phyloP scores from a whole-genome alignment of 1,140 invertebrate genomes.

The Arctopsyche grandis region DNA sequence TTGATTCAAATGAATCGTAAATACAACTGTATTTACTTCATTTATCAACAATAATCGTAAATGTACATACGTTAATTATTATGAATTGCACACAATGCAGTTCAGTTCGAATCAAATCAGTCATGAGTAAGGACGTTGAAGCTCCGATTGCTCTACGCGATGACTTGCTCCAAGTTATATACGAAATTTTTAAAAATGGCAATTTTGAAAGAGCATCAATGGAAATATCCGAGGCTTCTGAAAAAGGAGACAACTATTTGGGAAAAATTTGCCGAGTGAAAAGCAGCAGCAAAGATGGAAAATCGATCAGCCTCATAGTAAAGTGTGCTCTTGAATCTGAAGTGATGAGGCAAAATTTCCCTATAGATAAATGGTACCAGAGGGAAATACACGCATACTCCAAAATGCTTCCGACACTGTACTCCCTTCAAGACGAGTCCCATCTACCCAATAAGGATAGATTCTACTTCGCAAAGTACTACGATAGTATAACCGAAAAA shows the following conservation, averaged over 20 bases:
- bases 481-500: constrained; percentile 43
- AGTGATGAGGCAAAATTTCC: neutral
- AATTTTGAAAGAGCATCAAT: neutral
- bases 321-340: neutral
- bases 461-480: constrained; percentile 55
- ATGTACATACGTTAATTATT: no score
- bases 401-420: constrained; percentile 1
- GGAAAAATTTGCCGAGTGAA: neutral
- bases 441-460: neutral
- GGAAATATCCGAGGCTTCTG: neutral
- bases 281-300: neutral
- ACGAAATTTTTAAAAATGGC: neutral
- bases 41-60: no score
- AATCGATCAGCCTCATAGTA: neutral
- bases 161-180: no score
- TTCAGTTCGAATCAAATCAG: no score
- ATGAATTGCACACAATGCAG: no score
- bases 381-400: constrained; percentile 31
- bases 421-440: neutral
- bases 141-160: no score
- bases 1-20: no score
- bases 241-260: constrained; percentile 7
- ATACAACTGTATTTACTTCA: no score
- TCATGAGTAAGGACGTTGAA: no score
- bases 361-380: neutral